These are phyloP conservation scores for Megastigmus dorsalis DNA, from an alignment of 2,888 invertebrate species.

Conservation along the genomic window DNA sequence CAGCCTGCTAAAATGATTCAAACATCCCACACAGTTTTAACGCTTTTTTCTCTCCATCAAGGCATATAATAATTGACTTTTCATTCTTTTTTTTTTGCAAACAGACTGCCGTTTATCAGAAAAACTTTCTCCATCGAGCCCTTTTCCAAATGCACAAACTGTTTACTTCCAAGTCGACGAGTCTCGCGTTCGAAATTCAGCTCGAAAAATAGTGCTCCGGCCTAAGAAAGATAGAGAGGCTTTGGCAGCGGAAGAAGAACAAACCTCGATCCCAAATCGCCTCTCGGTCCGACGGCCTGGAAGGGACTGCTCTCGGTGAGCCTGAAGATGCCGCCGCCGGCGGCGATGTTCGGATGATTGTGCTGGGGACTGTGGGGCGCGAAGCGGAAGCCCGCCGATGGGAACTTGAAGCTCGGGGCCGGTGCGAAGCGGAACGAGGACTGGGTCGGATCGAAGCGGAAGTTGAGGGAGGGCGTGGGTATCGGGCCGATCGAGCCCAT, in stretches of 20 bases:
- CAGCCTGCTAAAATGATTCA: no score
- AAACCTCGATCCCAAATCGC: conserved; percentile 72
- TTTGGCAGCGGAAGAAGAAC: conserved; percentile 16
- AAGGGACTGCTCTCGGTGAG: conserved; percentile 72
- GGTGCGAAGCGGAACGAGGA: conserved; percentile 71
- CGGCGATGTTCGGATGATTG: conserved; percentile 69
- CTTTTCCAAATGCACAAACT: no score
- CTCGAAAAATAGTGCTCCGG: no score
- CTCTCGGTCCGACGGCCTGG: conserved; percentile 72
- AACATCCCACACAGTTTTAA: no score
- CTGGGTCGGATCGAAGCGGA: conserved; percentile 71
- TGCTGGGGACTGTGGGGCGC: conserved; percentile 72
- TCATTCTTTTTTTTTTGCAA: no score
- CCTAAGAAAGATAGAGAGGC: no score
- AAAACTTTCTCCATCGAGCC: no score
- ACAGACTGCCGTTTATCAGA: no score
- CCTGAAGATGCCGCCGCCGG: conserved; percentile 70
- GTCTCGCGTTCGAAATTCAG: no score
- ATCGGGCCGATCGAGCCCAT: conserved; percentile 69
- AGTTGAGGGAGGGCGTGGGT: conserved; percentile 69
- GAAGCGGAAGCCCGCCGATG: conserved; percentile 70
- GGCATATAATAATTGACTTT: no score
- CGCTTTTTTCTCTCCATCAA: no score
- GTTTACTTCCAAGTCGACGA: no score
- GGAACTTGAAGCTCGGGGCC: conserved; percentile 71